Evolutionary conservation across 2,113 vertebrate genomes (phyloP), one percentile per base, ranked within the genome.

Genomic region (Oophaga pumilio): DNA sequence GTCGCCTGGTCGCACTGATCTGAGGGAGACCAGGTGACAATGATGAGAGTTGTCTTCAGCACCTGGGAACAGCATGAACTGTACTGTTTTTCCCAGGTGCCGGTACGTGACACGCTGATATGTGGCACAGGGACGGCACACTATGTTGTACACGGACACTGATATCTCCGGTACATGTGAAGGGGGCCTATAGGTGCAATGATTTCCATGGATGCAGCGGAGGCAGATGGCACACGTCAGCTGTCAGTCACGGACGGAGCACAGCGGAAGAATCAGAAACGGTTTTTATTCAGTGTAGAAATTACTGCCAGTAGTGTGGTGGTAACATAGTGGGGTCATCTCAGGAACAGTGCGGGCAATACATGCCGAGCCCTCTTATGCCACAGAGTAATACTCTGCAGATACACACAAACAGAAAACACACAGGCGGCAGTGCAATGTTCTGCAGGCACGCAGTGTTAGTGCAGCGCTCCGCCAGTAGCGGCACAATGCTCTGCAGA

Each of bases 271-370:
- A 68, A 69, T 83, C 62, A 26, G 64, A 68, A 83, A 18, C 10
- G 22, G 22, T 2, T 57, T 83, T 83, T 69, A 69, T 83, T 83
- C 62, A 83, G 64, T 69, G 62, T 69, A 68, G n/a, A 83, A 69
- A 53, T 83, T 13, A 15, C 18, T 56, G n/a, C 17, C 79, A 83
- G 81, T 68, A 68, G 62, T 68, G 79, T 8, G 60, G 33, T 17
- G 28, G 59, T 1, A 43, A 18, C 49, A 22, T 28, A 5, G 3
- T 14, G 66, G 68, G 26, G 68, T 71, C 8, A 8, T 33, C 8
- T 71, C 26, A 33, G 69, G 26, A 59, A 74, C 20, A 56, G 50
- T 50, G 33, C 33, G 24, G 20, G 20, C 33, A n/a, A 17, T 49
- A 50, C 10, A 66, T 3, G 26, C 20, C 8, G 5, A 81, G 53